Conservation (phyloP, 2,888 invertebrate genomes). For the Gortyna flavago region DNA sequence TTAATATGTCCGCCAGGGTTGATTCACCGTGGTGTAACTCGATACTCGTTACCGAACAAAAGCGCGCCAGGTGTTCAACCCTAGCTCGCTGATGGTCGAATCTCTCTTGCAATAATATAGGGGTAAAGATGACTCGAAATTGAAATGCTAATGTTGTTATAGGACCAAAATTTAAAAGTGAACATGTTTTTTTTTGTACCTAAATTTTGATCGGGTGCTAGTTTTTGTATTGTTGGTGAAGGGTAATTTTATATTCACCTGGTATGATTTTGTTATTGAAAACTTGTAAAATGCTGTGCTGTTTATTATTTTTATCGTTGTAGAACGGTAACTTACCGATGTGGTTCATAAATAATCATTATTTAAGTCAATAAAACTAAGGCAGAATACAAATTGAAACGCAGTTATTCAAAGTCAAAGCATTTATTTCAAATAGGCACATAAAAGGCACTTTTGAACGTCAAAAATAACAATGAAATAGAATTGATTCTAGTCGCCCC, state of each 20-base stretch:
- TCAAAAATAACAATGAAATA: too few species aligned
- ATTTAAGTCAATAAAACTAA: neutral
- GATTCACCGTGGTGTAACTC: conserved; percentile 58
- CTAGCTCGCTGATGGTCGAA: conserved; percentile 59
- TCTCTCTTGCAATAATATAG: conserved; percentile 64
- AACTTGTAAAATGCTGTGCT: neutral
- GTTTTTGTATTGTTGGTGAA: conserved; percentile 16
- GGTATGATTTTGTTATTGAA: neutral
- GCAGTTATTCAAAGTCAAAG: too few species aligned
- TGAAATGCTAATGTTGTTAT: conserved; percentile 65
- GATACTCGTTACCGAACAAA: conserved; percentile 68
- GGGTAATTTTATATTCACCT: conserved; percentile 18
- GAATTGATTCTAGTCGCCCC: too few species aligned
- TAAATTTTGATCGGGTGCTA: neutral
- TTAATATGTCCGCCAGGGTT: conserved; percentile 63
- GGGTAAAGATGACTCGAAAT: conserved; percentile 63
- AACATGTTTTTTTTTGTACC: conserved; percentile 41
- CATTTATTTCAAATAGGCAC: too few species aligned
- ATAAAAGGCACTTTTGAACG: too few species aligned
- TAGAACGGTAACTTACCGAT: neutral
- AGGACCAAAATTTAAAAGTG: conserved; percentile 60
- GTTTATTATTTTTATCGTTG: neutral
- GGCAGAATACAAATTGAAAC: too few species aligned
- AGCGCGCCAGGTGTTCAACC: conserved; percentile 67
- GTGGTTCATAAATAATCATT: neutral